phyloP scores from a whole-genome alignment of 2,888 invertebrate species.

The Diplazon laetatorius region DNA sequence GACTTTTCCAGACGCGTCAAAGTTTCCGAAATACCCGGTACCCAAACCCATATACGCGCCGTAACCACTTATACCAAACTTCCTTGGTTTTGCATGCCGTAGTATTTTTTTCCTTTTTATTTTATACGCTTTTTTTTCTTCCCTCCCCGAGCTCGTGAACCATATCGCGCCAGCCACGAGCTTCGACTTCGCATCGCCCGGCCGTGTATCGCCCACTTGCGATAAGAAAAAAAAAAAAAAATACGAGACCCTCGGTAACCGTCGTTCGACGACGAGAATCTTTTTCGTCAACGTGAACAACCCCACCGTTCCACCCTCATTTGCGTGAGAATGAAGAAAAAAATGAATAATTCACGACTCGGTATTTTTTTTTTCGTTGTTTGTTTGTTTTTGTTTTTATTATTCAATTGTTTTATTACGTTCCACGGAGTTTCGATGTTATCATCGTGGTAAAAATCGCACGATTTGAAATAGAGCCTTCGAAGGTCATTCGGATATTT shows the following conservation, averaged over 20 bases:
- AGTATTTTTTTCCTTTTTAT: neutral
- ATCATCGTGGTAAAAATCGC: too few species aligned
- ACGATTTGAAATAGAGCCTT: too few species aligned
- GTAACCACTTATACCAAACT: slow-evolving; percentile 16
- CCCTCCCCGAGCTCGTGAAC: slow-evolving; percentile 19
- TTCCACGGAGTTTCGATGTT: too few species aligned
- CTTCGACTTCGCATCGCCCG: slow-evolving; percentile 52
- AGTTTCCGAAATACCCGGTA: slow-evolving; percentile 14
- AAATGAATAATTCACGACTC: neutral
- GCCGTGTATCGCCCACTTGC: slow-evolving; percentile 43
- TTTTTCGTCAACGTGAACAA: slow-evolving; percentile 26
- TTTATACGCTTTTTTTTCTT: slow-evolving; percentile 5
- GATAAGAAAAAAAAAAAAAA: too few species aligned
- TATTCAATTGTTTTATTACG: too few species aligned
- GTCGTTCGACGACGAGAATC: slow-evolving; percentile 11
- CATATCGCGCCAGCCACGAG: slow-evolving; percentile 36
- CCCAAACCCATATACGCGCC: too few species aligned
- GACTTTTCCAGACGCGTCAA: neutral
- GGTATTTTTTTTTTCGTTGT: neutral
- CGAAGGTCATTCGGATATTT: neutral
- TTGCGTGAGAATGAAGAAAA: neutral
- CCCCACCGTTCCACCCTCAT: neutral
- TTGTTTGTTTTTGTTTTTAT: neutral
- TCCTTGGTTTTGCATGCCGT: too few species aligned
- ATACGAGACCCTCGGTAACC: slow-evolving; percentile 38